phyloP scores from a whole-genome alignment of 2,888 invertebrate genomes.

The Nomada lathburiana region DNA sequence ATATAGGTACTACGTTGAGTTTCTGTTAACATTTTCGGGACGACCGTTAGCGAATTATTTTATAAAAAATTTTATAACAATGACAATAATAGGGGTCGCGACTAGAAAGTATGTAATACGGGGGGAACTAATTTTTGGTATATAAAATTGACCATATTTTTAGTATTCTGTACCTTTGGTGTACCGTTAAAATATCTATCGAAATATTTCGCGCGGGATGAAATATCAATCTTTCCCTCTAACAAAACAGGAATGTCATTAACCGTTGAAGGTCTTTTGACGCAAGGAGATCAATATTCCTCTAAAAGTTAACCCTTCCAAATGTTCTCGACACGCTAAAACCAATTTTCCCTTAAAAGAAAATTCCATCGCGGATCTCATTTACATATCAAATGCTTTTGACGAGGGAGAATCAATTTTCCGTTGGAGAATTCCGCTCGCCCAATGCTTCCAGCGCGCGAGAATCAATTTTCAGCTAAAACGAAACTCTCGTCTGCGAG shows the following conservation, averaged over 20 bases:
- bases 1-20: no score
- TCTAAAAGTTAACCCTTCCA: not conserved
- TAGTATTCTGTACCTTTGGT: no score
- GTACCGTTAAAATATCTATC: no score
- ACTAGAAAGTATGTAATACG: no score
- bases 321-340: slow-evolving; percentile 8
- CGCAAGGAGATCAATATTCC: slow-evolving; percentile 4
- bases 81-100: no score
- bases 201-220: no score
- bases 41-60: no score
- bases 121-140: no score
- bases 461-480: slow-evolving; percentile 16
- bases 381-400: slow-evolving; percentile 21
- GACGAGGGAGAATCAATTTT: slow-evolving; percentile 18
- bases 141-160: no score
- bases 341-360: slow-evolving; percentile 21
- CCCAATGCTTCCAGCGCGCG: not conserved
- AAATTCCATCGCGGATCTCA: slow-evolving; percentile 15
- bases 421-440: not conserved
- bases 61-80: no score
- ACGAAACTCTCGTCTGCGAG: not conserved
- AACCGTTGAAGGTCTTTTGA: not conserved
- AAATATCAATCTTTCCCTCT: not conserved
- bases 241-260: not conserved
- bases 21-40: no score